Base-by-base conservation (phyloP, 2,113 vertebrate genomes). In the Xiphorhynchus elegans region DNA sequence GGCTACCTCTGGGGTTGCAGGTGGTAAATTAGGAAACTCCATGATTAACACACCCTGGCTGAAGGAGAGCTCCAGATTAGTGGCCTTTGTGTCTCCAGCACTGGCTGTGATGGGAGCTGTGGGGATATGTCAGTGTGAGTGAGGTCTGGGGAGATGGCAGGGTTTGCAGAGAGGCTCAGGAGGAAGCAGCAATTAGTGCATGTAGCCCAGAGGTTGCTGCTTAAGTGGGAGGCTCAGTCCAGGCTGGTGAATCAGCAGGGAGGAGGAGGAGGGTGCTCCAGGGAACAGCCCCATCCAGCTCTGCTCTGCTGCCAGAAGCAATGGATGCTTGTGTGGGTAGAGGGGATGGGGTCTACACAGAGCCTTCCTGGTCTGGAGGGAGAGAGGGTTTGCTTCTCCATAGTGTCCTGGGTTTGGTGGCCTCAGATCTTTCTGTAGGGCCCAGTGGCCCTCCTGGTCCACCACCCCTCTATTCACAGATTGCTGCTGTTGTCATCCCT, bases 401-500 rank as follows among this genome's bases (percentile, higher is more conserved):
- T 9, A 40, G 35, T n/a, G 15, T 29, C 55, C 40, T 59, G 9
- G 35, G 7, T 58, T 66, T 72, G 63, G 46, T 52, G 31, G 9
- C 8, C 37, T 84, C 7, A 1, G 46, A 10, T 11, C 26, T 20
- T 64, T 52, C 18, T 6, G 0, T 25, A 39, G 37, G 13, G 37
- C 7, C 13, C 18, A 40, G n/a, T 52, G 64, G 28, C 17, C 20
- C 26, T 50, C 21, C 35, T 64, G 37, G 1, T 44, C 14, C 53
- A 6, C 24, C 47, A 21, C 17, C 11, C 44, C 20, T 73, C 18
- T 35, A 1, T 2, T 75, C 4, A 7, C 58, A 14, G 55, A 1
- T 2, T n/a, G n/a, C 40, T 58, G 1, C 53, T 14, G 0, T 53
- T 44, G 0, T 18, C 37, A 20, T 77, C n/a, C 9, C 2, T 26